These are phyloP conservation scores for Torymus texanus DNA, from an alignment of 2,888 invertebrate genomes.

Conservation along the genomic window DNA sequence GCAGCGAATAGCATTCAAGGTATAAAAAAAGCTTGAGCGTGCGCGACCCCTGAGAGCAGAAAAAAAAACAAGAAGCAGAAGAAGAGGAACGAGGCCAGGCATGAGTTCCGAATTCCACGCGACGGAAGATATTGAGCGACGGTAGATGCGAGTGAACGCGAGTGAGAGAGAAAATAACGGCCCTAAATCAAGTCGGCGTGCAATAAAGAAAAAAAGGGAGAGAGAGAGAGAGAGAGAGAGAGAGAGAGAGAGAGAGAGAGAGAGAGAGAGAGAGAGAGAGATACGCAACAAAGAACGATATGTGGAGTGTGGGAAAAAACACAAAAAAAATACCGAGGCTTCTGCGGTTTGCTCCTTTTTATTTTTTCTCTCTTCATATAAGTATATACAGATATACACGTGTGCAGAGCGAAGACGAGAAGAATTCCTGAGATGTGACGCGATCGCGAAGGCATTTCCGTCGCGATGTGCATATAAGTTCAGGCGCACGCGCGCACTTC, in stretches of 20 bases:
- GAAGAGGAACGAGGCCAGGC: conserved; percentile 14
- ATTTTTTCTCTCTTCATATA: conserved; percentile 1
- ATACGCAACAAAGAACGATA: conserved; percentile 17
- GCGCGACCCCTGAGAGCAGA: not conserved
- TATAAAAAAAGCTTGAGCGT: not conserved
- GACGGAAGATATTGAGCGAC: not conserved
- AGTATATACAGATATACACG: too few relatives aligned
- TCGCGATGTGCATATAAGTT: conserved; percentile 44
- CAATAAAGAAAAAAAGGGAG: conserved; percentile 21
- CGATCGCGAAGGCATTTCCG: conserved; percentile 73
- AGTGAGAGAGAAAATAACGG: conserved; percentile 10
- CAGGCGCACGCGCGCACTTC: conserved; percentile 1
- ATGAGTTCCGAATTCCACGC: conserved; percentile 46
- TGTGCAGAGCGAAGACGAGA: conserved; percentile 56
- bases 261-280: conserved; percentile 30
- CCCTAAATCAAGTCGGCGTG: conserved; percentile 23
- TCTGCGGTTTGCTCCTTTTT: conserved; percentile 44
- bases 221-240: conserved; percentile 27
- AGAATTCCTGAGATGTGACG: conserved; percentile 73
- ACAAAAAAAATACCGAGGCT: conserved; percentile 43
- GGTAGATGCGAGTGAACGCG: not conserved
- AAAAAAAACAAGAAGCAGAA: not conserved
- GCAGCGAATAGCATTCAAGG: not conserved
- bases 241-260: not conserved
- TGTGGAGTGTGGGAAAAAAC: conserved; percentile 10